Percentiles rank a stretch among this genome's conserved stretches.
phyloP scores from a whole-genome alignment of 2,113 vertebrate genomes.

The Xyliphius kryptos region DNA sequence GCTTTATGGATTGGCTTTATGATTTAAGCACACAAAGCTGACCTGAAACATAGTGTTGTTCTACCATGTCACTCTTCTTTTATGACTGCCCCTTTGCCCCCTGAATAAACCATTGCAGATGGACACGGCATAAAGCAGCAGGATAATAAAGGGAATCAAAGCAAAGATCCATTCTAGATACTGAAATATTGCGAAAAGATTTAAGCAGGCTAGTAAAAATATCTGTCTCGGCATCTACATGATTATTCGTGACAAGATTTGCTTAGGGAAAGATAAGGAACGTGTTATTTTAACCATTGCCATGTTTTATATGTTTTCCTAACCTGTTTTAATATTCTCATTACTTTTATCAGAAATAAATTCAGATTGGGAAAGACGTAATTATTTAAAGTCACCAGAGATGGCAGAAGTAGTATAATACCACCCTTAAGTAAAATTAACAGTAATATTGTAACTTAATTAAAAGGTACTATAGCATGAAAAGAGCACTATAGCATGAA shows the following conservation, averaged over 20 bases:
- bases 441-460: too few relatives aligned
- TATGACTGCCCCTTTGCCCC: slow-evolving; percentile 43
- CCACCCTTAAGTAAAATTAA: too few relatives aligned
- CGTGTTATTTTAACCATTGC: neutral
- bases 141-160: slow-evolving; percentile 55
- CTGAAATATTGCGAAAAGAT: slow-evolving; percentile 49
- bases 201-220: slow-evolving; percentile 40
- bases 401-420: too few relatives aligned
- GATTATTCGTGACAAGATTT: slow-evolving; percentile 2
- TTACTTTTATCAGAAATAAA: neutral
- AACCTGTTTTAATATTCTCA: neutral
- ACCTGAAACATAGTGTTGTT: slow-evolving; percentile 22
- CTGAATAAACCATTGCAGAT: slow-evolving; percentile 47
- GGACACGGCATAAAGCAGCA: slow-evolving; percentile 42
- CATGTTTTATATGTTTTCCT: neutral
- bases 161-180: slow-evolving; percentile 39
- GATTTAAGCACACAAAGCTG: neutral
- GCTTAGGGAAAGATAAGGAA: neutral
- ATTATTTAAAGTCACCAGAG: too few relatives aligned
- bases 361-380: too few relatives aligned
- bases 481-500: too few relatives aligned
- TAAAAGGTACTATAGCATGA: too few relatives aligned
- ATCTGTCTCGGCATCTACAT: slow-evolving; percentile 56
- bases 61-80: slow-evolving; percentile 44
- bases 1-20: slow-evolving; percentile 5